A percentile compares a stretch with the other conserved stretches of the same genome.
Conservation (phyloP, 2,113 vertebrate genomes). For the Perca flavescens region DNA sequence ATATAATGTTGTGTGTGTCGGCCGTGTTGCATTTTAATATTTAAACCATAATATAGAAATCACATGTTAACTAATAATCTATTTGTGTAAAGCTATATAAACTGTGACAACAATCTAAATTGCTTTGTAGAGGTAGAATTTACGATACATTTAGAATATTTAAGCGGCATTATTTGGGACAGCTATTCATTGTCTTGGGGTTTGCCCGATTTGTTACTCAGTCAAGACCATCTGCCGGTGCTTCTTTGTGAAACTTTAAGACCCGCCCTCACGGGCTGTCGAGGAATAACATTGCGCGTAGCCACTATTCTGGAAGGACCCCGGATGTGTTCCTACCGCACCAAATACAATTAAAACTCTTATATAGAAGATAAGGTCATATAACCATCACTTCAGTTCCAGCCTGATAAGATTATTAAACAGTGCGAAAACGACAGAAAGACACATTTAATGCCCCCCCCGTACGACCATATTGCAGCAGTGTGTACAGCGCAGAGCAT, state of each 20-base stretch:
- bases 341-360: not conserved
- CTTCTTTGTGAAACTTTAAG: not conserved
- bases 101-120: accelerated
- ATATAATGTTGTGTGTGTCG: not conserved
- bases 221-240: not conserved
- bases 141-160: not conserved
- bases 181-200: conserved; percentile 25
- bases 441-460: not conserved
- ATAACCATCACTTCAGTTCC: accelerated
- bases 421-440: not conserved
- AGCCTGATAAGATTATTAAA: not conserved
- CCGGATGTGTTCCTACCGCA: not conserved
- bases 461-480: not conserved
- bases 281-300: accelerated
- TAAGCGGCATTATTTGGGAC: conserved; percentile 52
- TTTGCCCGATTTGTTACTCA: conserved; percentile 54
- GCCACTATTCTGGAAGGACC: not conserved
- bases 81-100: not conserved
- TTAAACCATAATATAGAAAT: not conserved
- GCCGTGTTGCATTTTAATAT: not conserved
- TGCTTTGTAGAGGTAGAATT: not conserved
- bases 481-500: not conserved
- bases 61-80: not conserved
- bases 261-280: conserved; percentile 41
- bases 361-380: accelerated